Percentiles rank a stretch among this genome's conserved stretches.
Conservation (phyloP, 2,888 invertebrate species). For the Choreutis nemorana region DNA sequence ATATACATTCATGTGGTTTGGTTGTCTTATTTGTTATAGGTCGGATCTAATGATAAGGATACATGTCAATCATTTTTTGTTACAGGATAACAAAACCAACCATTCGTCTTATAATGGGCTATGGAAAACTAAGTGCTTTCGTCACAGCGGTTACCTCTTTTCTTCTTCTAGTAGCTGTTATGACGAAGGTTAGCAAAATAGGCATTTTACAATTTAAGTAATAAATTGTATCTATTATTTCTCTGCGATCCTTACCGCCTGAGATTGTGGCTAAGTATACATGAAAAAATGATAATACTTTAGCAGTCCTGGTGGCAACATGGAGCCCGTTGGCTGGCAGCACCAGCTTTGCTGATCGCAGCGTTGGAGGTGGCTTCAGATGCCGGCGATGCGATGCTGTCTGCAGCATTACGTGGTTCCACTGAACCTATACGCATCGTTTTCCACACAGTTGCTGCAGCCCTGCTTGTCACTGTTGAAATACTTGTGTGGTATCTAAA, state of each 20-base stretch:
- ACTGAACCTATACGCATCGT: constrained; percentile 25
- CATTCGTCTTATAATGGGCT: constrained; percentile 50
- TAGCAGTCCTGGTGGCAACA: constrained; percentile 57
- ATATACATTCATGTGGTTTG: too few species aligned
- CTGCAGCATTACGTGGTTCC: constrained; percentile 35
- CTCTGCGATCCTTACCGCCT: too few species aligned
- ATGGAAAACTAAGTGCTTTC: constrained; percentile 47
- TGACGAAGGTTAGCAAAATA: constrained; percentile 48
- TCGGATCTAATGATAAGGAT: too few species aligned
- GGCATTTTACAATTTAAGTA: too few species aligned
- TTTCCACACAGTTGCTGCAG: constrained; percentile 33
- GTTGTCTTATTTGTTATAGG: too few species aligned
- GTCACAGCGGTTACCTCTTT: constrained; percentile 45
- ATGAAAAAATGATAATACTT: too few species aligned
- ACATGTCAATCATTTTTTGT: constrained; percentile 9
- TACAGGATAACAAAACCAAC: constrained; percentile 54
- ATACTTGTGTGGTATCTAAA: constrained; percentile 42
- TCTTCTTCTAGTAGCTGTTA: constrained; percentile 45
- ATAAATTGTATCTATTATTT: too few species aligned
- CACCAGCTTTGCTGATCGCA: constrained; percentile 45
- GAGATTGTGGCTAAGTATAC: too few species aligned
- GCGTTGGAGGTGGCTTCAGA: constrained; percentile 50
- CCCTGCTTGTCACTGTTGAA: constrained; percentile 42
- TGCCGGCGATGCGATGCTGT: constrained; percentile 43
- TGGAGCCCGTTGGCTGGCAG: constrained; percentile 51